Conservation (phyloP, 2,113 vertebrate species). For the Caranx melampygus region DNA sequence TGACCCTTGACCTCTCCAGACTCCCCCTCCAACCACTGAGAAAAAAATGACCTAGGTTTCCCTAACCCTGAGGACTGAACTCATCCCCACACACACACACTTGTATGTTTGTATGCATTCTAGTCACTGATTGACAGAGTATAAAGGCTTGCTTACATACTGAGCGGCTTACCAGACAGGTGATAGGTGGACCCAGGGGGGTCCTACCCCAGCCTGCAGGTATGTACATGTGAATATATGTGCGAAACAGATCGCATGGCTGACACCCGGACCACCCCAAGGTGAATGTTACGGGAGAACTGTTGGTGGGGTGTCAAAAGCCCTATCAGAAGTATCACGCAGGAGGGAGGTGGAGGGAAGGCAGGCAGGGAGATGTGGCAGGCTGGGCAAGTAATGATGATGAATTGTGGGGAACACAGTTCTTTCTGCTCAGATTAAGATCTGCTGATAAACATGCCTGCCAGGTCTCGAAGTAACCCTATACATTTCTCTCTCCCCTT, state of each 20-base stretch:
- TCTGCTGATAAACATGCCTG: constrained; percentile 82
- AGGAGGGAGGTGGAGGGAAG: constrained; percentile 21
- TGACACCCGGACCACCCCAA: constrained; percentile 66
- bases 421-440: constrained; percentile 82
- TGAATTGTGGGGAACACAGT: constrained; percentile 68
- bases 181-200: constrained; percentile 55
- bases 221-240: constrained; percentile 66
- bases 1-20: constrained; percentile 69
- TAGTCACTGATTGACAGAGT: constrained; percentile 68
- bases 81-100: constrained; percentile 35
- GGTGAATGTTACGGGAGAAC: constrained; percentile 31
- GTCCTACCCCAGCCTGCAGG: constrained; percentile 57
- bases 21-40: constrained; percentile 16
- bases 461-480: constrained; percentile 75
- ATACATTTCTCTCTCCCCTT: constrained; percentile 62
- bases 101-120: constrained; percentile 41
- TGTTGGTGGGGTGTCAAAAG: constrained; percentile 12
- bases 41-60: constrained; percentile 31
- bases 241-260: constrained; percentile 66
- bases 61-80: constrained; percentile 54
- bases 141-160: constrained; percentile 61
- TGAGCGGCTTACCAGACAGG: constrained; percentile 66
- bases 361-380: constrained; percentile 54
- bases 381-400: constrained; percentile 71
- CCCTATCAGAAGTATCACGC: constrained; percentile 38